Evolutionary conservation across 2,797 vertebrate species (phyloP), one percentile per base, ranked within the genome.

Genomic region (Calcarius lapponicus): DNA sequence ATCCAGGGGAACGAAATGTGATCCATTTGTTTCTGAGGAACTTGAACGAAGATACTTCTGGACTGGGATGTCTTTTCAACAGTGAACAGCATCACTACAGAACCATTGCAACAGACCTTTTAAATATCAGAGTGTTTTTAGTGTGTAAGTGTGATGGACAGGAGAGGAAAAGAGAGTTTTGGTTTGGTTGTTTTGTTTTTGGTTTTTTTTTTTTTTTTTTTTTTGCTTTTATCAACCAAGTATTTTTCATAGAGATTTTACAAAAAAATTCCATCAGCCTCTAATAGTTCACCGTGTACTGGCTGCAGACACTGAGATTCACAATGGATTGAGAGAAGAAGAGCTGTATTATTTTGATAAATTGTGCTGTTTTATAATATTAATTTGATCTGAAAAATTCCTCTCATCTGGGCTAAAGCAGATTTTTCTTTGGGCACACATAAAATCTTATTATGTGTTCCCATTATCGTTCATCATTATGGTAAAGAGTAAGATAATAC

Each of bases 391-490:
- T 83, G 65, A 50, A 92, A 85, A 95, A 91, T 82, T 93, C 83
- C 47, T 78, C 83, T 94, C 47, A 80, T 90, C 80, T 80, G 16
- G 53, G 53, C n/a, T 70, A 94, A 93, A 94, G 45, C 60, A 87
- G 58, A 91, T 89, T 93, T 96, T 96, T 96, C 95, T 95, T 90
- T 92, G 78, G 93, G 80, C 42, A 60, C 80, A 78, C 36, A n/a
- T 95, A 91, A 94, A 93, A 87, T 91, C 88, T 92, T 96, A 87
- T 94, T 95, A 94, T 85, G 24, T 34, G 34, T 89, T 95, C 86
- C 90, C 83, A 93, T 94, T 96, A 95, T 95, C 75, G 1, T 96
- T 93, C 88, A 95, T 96, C 96, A 75, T 89, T 90, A 71, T 50
- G 72, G 90, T 95, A 91, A 95, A 92, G 73, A 93, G 76, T 88